Conservation (phyloP, 1,140 invertebrate genomes). For the Plodia interpunctella region DNA sequence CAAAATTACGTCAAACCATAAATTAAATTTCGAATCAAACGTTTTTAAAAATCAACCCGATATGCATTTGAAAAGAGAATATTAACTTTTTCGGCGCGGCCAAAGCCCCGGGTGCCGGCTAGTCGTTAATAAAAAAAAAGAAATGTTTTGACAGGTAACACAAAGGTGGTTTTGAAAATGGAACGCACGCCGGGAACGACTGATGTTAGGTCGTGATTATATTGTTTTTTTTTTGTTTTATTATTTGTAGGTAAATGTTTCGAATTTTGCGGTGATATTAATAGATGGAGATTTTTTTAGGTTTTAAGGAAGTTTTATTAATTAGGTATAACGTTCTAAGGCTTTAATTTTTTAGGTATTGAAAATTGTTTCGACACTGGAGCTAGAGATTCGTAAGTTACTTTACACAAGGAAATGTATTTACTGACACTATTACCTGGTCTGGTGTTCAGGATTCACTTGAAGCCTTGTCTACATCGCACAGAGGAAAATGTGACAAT, state of each 20-base stretch:
- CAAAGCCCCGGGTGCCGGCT: slow-evolving; percentile 6
- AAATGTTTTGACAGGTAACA: slow-evolving; percentile 34
- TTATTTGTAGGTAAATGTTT: background rate
- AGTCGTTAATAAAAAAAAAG: slow-evolving; percentile 21
- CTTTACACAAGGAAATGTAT: too few relatives aligned
- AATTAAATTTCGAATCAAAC: background rate
- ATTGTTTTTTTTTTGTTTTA: slow-evolving; percentile 7
- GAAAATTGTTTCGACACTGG: too few relatives aligned
- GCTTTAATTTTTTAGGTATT: too few relatives aligned
- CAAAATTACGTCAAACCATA: background rate
- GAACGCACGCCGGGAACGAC: slow-evolving; percentile 22
- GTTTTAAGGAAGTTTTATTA: background rate
- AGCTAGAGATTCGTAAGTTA: too few relatives aligned
- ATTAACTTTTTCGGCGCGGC: background rate
- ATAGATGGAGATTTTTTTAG: background rate
- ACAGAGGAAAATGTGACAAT: too few relatives aligned
- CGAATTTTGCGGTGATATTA: slow-evolving; percentile 6
- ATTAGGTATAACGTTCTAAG: too few relatives aligned
- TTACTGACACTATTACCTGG: too few relatives aligned
- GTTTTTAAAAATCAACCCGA: background rate
- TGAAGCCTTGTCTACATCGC: too few relatives aligned
- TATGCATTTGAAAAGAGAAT: slow-evolving; percentile 6
- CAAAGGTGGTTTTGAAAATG: slow-evolving; percentile 33
- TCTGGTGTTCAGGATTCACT: too few relatives aligned
- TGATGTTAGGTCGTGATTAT: slow-evolving; percentile 12